phyloP scores from a whole-genome alignment of 2,113 vertebrate genomes.

The Sialia sialis region DNA sequence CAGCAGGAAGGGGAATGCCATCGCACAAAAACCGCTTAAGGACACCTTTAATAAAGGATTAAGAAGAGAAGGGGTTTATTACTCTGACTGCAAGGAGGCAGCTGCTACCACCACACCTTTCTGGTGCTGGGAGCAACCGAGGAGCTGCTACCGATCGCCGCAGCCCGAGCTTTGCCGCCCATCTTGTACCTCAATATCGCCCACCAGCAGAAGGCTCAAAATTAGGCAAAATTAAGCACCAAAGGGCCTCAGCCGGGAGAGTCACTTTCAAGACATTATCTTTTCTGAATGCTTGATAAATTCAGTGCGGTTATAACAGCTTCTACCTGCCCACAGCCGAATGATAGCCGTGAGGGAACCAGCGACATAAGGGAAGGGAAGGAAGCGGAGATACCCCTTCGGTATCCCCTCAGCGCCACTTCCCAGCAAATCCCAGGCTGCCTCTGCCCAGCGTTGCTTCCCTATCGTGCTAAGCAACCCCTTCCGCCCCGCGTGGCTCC shows the following conservation, averaged over 20 bases:
- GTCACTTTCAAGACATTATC: neutral
- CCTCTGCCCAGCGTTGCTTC: accelerated
- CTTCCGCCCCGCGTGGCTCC: accelerated
- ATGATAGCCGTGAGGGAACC: accelerated
- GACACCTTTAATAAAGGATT: neutral
- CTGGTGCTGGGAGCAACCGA: too few relatives aligned
- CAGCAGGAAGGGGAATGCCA: neutral
- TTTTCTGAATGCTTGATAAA: neutral
- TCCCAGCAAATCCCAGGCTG: neutral
- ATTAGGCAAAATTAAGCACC: neutral
- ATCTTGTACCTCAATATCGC: accelerated
- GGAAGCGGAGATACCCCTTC: accelerated
- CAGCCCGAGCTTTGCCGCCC: accelerated
- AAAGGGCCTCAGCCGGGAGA: neutral
- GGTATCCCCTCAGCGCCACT: neutral
- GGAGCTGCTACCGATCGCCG: accelerated
- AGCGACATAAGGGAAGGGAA: accelerated
- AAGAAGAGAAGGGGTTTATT: neutral
- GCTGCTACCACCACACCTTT: accelerated
- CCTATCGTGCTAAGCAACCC: neutral
- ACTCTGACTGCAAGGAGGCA: accelerated
- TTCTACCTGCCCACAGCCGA: neutral
- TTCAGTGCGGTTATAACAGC: neutral
- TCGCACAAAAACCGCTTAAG: neutral
- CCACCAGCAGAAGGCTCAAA: neutral